A percentile compares a stretch with the other conserved stretches of the same genome.
These are phyloP conservation scores for Tyria jacobaeae DNA, from an alignment of 2,888 invertebrate species.

Conservation along the genomic window DNA sequence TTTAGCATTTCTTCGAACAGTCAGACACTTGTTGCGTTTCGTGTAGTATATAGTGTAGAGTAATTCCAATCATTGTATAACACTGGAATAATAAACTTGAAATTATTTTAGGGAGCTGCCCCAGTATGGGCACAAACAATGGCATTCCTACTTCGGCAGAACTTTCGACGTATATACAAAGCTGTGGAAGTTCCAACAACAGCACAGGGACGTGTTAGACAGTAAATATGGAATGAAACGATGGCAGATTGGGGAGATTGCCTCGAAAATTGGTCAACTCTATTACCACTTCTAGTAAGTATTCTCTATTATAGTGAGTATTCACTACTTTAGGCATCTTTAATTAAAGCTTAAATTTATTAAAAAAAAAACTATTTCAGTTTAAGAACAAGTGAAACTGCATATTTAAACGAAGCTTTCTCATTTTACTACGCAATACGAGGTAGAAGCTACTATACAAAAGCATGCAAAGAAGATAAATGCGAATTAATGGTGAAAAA, in stretches of 20 bases:
- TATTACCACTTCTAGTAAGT: conserved; percentile 99
- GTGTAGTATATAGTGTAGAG: background rate
- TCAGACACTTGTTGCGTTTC: background rate
- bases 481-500: conserved; percentile 99
- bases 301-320: too few relatives aligned
- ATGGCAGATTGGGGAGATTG: conserved; percentile 99
- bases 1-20: background rate
- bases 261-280: conserved; percentile 98
- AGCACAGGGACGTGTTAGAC: conserved; percentile 96
- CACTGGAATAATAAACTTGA: background rate
- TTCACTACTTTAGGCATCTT: background rate
- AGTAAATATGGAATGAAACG: conserved; percentile 97
- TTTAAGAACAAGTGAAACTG: conserved; percentile 97
- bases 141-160: conserved; percentile 98
- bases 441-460: conserved; percentile 96
- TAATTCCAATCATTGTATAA: background rate
- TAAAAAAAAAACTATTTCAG: conserved; percentile 78
- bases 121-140: conserved; percentile 98
- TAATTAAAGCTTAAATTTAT: background rate
- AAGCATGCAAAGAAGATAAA: conserved; percentile 96
- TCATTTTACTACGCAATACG: conserved; percentile 98
- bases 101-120: conserved; percentile 94
- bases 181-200: conserved; percentile 99
- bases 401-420: conserved; percentile 98
- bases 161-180: conserved; percentile 99